Conservation (phyloP, 2,113 vertebrate genomes). For the Cichladusa arquata region DNA sequence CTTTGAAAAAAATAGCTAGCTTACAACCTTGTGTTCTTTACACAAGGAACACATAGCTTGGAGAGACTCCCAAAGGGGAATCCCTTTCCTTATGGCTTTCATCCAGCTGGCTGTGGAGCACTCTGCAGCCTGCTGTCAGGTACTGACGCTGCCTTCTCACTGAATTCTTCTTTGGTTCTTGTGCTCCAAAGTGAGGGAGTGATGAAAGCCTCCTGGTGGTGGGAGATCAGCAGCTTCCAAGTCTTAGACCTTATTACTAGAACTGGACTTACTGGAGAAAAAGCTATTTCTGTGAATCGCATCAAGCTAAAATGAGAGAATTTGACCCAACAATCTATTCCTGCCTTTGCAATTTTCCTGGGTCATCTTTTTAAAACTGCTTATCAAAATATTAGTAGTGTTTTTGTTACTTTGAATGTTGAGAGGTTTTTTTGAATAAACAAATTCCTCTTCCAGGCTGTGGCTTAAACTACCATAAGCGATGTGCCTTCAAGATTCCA, state of each 20-base stretch:
- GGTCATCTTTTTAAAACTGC: background rate
- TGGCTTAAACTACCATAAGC: conserved; percentile 97
- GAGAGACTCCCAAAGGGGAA: background rate
- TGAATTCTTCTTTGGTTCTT: background rate
- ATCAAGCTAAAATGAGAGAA: background rate
- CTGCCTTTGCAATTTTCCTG: background rate
- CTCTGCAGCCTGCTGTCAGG: conserved; percentile 10
- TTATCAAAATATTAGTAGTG: background rate
- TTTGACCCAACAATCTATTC: background rate
- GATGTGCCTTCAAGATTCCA: conserved; percentile 98
- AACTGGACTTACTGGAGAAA: background rate
- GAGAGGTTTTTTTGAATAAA: background rate
- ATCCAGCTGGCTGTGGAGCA: background rate
- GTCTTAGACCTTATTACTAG: background rate
- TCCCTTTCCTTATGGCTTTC: conserved; percentile 1
- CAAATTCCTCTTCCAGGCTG: conserved; percentile 79
- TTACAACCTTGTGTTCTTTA: background rate
- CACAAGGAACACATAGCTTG: background rate
- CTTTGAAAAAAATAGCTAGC: background rate
- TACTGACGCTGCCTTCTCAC: background rate
- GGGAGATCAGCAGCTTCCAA: background rate
- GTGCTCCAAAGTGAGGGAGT: background rate
- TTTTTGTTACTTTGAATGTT: background rate
- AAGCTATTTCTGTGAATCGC: background rate
- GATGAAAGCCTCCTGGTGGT: background rate